Evolutionary conservation across 2,797 vertebrate species (phyloP), one percentile per base, ranked within the genome.

Genomic region (Characodon lateralis): DNA sequence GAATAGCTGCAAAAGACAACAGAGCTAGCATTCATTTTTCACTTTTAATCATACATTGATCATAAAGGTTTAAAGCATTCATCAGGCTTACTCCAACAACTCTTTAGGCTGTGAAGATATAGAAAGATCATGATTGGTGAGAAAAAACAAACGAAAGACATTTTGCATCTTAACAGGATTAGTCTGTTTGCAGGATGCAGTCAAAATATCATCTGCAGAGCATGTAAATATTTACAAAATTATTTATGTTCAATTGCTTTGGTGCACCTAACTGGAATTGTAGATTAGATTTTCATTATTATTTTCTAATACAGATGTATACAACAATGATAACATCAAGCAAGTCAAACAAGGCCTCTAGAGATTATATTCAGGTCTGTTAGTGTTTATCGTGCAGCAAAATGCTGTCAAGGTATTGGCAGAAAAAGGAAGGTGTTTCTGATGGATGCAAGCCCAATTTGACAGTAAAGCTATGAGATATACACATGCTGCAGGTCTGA

Each of bases 381-480:
- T 28, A 16, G 5, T 78, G 68, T 80, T 73, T 71, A 59, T 68
- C 82, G 70, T 78, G 63, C 24, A 20, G 28, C 28, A 9, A 4
- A 76, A 59, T 58, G 77, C 83, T 73, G 65, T 26, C 73, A 20
- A 10, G 3, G 65, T 31, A 31, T 46, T 26, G 20, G 26, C 2
- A 51, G 4, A 24, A 28, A 26, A 28, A 20, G n/a, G 0, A 87
- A 83, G 46, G 1, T 56, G 78, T 83, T 87, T 78, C 83, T 76
- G 77, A 77, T 87, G 61, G 43, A 78, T 69, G 76, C 72, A 56
- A 83, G 86, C 86, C 80, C 72, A 77, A 81, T 85, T 84, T 82
- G 78, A 86, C 78, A 81, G 75, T 74, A 59, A 74, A 83, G 71
- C 61, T 5, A 2, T 68, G 63, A 79, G 53, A 89, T 71, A 87